Conservation (phyloP, 2,797 vertebrate genomes). For the Lycodopsis pacificus region DNA sequence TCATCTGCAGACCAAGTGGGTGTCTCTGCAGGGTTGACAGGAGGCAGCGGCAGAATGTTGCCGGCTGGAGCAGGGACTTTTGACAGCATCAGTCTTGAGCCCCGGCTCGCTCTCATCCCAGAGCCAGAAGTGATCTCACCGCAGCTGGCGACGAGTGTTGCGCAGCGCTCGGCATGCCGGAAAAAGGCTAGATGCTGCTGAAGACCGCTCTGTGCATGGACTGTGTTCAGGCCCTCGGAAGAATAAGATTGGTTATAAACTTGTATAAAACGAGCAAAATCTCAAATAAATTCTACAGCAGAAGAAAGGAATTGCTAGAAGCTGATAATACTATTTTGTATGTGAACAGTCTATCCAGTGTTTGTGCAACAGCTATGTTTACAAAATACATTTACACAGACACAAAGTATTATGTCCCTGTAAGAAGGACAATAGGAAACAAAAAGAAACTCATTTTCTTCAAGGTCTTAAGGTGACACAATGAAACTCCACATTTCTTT, state of each 20-base stretch:
- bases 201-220: not conserved
- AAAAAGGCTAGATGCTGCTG: no score
- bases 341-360: not conserved
- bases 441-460: not conserved
- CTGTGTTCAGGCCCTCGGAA: not conserved
- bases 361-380: not conserved
- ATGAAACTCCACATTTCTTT: not conserved
- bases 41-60: not conserved
- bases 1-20: not conserved
- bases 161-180: no score
- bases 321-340: not conserved
- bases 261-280: not conserved
- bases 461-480: conserved; percentile 8
- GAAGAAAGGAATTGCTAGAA: not conserved
- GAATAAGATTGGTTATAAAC: not conserved
- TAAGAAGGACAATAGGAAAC: not conserved
- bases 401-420: not conserved
- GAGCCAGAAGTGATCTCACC: no score
- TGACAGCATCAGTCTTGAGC: not conserved
- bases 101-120: no score
- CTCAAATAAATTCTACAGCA: not conserved
- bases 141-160: no score
- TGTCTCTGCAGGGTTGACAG: not conserved
- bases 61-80: not conserved
- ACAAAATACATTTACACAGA: not conserved